phyloP scores from a whole-genome alignment of 2,888 invertebrate genomes.

The Chromoteleia sp. region DNA sequence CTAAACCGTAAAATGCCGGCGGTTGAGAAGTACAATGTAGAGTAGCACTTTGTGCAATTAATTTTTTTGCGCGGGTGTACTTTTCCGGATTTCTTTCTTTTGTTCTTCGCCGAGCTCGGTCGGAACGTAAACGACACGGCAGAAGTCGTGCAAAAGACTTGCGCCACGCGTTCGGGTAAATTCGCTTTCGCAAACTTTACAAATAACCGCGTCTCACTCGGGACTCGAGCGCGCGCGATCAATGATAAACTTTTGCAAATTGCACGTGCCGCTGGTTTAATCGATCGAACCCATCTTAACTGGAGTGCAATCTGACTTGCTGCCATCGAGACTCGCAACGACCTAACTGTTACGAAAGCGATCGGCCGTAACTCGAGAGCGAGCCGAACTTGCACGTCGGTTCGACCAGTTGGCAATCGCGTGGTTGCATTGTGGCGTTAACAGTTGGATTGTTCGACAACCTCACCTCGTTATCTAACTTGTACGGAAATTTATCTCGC shows the following conservation, averaged over 20 bases:
- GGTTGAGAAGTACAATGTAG: slow-evolving; percentile 37
- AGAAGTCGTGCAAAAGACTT: slow-evolving; percentile 54
- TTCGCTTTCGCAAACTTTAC: slow-evolving; percentile 66
- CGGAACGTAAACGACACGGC: slow-evolving; percentile 47
- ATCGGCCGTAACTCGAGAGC: slow-evolving; percentile 74
- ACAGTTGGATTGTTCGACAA: slow-evolving; percentile 80
- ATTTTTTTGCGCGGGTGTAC: slow-evolving; percentile 34
- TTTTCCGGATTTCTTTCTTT: slow-evolving; percentile 48
- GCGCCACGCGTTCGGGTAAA: slow-evolving; percentile 63
- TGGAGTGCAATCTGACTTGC: slow-evolving; percentile 72
- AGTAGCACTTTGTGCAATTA: slow-evolving; percentile 61
- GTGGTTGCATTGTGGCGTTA: slow-evolving; percentile 80
- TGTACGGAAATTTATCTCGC: slow-evolving; percentile 77
- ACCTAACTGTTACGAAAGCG: slow-evolving; percentile 73
- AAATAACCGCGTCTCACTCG: slow-evolving; percentile 70
- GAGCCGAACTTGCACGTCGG: slow-evolving; percentile 73
- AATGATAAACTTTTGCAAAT: slow-evolving; percentile 72
- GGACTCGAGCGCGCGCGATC: slow-evolving; percentile 63
- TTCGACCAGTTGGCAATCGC: slow-evolving; percentile 80
- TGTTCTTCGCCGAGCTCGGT: slow-evolving; percentile 36
- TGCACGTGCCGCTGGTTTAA: slow-evolving; percentile 72
- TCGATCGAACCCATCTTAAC: slow-evolving; percentile 72
- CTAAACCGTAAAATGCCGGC: slow-evolving; percentile 47
- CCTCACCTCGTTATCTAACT: slow-evolving; percentile 80
- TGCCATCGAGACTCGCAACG: too few species aligned